Evolutionary conservation across 2,797 vertebrate genomes (phyloP).

Genomic region (Pseudochirops corinnae): DNA sequence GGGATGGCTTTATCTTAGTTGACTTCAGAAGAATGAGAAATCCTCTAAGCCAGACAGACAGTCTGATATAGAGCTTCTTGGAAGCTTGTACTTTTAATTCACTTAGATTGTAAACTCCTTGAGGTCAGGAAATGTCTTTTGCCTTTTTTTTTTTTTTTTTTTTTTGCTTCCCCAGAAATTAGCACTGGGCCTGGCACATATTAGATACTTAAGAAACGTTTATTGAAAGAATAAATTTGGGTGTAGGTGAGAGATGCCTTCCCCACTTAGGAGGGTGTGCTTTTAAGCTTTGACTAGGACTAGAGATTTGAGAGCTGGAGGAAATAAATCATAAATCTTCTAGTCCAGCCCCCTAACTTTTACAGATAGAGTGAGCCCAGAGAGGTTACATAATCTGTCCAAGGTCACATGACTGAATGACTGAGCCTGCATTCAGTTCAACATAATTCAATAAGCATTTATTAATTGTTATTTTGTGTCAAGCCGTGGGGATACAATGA

Average conservation of each 20-base stretch:
- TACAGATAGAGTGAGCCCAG: background rate
- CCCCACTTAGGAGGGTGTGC: background rate
- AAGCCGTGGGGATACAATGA: background rate
- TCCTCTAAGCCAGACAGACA: background rate
- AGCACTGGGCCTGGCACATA: background rate
- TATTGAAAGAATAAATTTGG: background rate
- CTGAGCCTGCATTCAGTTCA: background rate
- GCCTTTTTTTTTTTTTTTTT: no score
- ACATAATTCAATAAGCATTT: background rate
- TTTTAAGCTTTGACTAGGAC: background rate
- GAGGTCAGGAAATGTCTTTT: background rate
- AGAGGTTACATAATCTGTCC: background rate
- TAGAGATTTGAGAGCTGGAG: background rate
- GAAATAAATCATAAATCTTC: background rate
- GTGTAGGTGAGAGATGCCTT: background rate
- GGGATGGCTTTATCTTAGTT: background rate
- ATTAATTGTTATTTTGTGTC: background rate
- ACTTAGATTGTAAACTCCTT: background rate
- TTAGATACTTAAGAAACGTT: background rate
- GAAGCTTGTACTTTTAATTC: background rate
- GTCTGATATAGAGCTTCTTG: background rate
- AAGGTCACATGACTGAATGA: background rate
- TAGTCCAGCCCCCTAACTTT: background rate
- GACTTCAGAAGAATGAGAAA: background rate
- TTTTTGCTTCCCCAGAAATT: background rate